Base-by-base conservation (phyloP, 1,140 invertebrate genomes). In the Mya arenaria region DNA sequence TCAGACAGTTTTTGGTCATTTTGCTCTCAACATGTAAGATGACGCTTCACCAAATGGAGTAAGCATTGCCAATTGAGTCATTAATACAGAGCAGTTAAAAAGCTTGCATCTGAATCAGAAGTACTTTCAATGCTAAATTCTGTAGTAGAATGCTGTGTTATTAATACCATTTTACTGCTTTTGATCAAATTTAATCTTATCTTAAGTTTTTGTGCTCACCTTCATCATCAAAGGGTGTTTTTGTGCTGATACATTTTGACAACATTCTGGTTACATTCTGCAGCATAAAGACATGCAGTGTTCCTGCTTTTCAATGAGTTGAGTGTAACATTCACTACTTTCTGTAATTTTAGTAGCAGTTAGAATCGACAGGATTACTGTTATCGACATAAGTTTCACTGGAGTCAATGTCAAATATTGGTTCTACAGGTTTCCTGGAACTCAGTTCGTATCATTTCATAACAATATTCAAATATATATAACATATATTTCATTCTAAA, bases 51-150 rank as follows among this genome's bases (percentile, higher is more conserved):
- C 66, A 30, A 28, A 52, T 30, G 4, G 17, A n/a, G n/a, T 28
- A 6, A 69, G 13, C 3, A 13, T 69, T 15, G 23, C 8, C 19
- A 52, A 19, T 48, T 36, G n/a, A 25, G 30, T 25, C 52, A 72
- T 34, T 8, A 73, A 58, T n/a, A 36, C 52, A 15, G 44, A n/a
- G 10, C 52, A 1, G 69, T 56, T n/a, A 56, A 73, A 58, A 73
- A 73, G 13, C 19, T 32, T 13, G 10, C 10, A 58, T 58, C 69
- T 17, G 25, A 56, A 37, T 58, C 52, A 15, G 6, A 28, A 23
- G 8, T 73, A 30, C 28, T 34, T 0, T 58, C 48, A 1, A 58
- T n/a, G 17, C 19, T 34, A 52, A 73, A 73, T 32, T 73, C 52
- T 58, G 28, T 4, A 23, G 52, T 4, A 23, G 52, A 34, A 2